These are phyloP conservation scores for Trematomus bernacchii DNA, from an alignment of 2,797 vertebrate species.

Conservation along the genomic window DNA sequence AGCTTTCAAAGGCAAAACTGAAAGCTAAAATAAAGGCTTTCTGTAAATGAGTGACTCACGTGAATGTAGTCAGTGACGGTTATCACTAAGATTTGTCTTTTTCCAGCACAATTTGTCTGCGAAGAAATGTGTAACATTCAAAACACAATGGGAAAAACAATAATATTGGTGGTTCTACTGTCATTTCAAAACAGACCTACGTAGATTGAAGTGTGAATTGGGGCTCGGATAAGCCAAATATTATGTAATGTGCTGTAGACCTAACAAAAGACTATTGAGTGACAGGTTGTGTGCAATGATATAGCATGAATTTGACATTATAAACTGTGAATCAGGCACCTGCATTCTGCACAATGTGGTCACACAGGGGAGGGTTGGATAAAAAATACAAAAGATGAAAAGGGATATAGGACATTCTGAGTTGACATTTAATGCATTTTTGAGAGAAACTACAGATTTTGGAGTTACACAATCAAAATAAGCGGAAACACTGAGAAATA, in stretches of 20 bases:
- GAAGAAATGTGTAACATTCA: not conserved
- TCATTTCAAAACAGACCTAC: constrained; percentile 19
- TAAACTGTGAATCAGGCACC: not conserved
- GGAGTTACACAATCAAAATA: not conserved
- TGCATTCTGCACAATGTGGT: constrained; percentile 3
- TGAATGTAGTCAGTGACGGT: not conserved
- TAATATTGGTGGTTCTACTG: not conserved
- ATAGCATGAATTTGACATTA: constrained; percentile 10
- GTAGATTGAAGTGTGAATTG: not conserved
- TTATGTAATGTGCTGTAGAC: constrained; percentile 27
- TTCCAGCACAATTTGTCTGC: not conserved
- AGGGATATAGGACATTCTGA: constrained; percentile 13
- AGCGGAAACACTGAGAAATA: not conserved
- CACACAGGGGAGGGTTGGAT: not conserved
- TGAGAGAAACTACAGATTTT: not conserved
- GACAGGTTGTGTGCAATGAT: constrained; percentile 14
- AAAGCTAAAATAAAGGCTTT: not conserved
- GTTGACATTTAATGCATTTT: constrained; percentile 7
- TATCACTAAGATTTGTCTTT: not conserved
- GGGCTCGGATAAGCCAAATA: constrained; percentile 11
- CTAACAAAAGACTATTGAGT: not conserved
- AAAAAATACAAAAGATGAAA: constrained; percentile 11
- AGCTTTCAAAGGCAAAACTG: constrained; percentile 3
- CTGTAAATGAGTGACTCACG: constrained; percentile 10
- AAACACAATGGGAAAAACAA: not conserved